These are phyloP conservation scores for Limosa lapponica DNA, from an alignment of 2,797 vertebrate genomes.

Conservation along the genomic window DNA sequence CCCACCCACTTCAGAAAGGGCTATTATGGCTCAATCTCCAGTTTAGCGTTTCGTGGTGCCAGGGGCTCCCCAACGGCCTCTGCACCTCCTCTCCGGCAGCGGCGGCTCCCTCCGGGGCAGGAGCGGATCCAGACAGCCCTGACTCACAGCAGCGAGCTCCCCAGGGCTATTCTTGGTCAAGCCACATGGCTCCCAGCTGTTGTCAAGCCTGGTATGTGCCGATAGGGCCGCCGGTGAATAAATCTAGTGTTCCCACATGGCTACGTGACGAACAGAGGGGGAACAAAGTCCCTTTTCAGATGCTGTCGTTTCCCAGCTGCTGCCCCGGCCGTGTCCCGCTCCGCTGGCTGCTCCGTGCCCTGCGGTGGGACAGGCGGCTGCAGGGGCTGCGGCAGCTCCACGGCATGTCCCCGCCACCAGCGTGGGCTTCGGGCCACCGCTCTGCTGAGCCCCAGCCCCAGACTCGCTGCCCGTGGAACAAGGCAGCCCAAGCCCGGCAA, in stretches of 20 bases:
- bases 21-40: neutral
- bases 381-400: neutral
- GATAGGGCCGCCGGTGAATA: constrained; percentile 43
- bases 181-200: constrained; percentile 58
- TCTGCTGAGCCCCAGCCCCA: fast-evolving
- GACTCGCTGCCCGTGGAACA: neutral
- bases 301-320: neutral
- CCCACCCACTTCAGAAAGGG: neutral
- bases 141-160: constrained; percentile 16
- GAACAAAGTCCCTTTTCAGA: constrained; percentile 56
- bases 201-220: constrained; percentile 28
- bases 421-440: fast-evolving
- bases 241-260: constrained; percentile 24
- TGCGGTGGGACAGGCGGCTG: fast-evolving
- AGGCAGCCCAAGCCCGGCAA: fast-evolving
- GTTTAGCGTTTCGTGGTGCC: neutral
- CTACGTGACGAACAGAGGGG: constrained; percentile 30
- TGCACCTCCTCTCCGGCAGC: neutral
- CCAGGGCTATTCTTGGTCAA: constrained; percentile 55
- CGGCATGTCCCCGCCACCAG: fast-evolving
- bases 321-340: neutral
- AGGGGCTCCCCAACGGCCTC: neutral
- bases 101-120: neutral
- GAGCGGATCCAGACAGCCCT: constrained; percentile 21
- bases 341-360: neutral